Percentiles rank a stretch among this genome's conserved stretches.
Conservation (phyloP, 2,113 vertebrate genomes). For the Hepsetus odoe region DNA sequence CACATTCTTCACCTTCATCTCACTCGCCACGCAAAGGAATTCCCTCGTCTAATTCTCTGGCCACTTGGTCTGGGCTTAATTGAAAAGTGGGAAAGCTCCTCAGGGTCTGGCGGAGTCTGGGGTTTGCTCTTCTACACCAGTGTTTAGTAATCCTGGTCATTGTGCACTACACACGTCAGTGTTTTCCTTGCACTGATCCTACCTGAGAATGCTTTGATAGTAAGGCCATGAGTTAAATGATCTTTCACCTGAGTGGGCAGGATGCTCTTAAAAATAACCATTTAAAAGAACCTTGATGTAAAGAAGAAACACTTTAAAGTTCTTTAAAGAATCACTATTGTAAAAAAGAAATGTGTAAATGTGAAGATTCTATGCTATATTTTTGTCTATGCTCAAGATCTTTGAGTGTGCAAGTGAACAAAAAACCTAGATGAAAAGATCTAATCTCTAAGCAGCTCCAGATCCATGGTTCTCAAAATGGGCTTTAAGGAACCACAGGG, state of each 20-base stretch:
- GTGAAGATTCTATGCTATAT: too few relatives aligned
- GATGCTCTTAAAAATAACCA: background rate
- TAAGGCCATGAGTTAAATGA: background rate
- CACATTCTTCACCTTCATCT: conserved; percentile 59
- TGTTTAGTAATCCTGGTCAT: background rate
- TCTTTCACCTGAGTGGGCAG: background rate
- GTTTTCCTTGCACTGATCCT: conserved; percentile 11
- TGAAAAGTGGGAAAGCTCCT: conserved; percentile 44
- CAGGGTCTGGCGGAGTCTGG: conserved; percentile 3
- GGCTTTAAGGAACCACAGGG: too few relatives aligned
- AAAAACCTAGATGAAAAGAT: too few relatives aligned
- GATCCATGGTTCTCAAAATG: too few relatives aligned
- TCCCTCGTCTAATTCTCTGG: conserved; percentile 19
- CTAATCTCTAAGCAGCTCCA: too few relatives aligned
- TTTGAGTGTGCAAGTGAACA: too few relatives aligned
- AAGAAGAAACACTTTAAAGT: too few relatives aligned
- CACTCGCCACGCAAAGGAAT: conserved; percentile 46
- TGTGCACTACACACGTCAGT: background rate
- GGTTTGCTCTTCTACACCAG: conserved; percentile 12
- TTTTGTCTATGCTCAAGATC: too few relatives aligned
- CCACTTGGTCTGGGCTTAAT: conserved; percentile 21
- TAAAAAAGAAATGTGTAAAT: too few relatives aligned
- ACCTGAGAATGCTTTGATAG: background rate
- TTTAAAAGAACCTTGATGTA: too few relatives aligned
- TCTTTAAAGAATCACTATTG: too few relatives aligned